phyloP scores from a whole-genome alignment of 2,888 invertebrate species.

The Hypselothyrea guttata region DNA sequence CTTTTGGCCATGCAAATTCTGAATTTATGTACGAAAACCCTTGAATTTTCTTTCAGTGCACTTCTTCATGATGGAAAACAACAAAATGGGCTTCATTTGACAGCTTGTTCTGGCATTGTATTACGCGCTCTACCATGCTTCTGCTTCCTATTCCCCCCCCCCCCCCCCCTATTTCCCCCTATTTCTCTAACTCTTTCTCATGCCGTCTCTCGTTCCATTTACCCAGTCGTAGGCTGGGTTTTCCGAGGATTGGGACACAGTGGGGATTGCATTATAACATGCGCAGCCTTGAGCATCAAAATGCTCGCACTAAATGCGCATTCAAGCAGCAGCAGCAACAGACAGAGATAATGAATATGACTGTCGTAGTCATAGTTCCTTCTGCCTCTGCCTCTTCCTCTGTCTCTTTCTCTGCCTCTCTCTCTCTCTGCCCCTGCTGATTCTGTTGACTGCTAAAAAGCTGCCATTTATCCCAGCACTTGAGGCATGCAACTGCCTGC shows the following conservation, averaged over 20 bases:
- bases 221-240: conserved; percentile 1
- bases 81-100: conserved; percentile 74
- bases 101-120: conserved; percentile 73
- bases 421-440: too few species aligned
- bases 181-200: background rate
- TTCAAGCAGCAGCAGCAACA: conserved; percentile 33
- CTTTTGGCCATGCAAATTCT: too few species aligned
- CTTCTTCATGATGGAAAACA: conserved; percentile 30
- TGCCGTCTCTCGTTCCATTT: background rate
- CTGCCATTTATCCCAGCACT: conserved; percentile 61
- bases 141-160: too few species aligned
- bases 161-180: too few species aligned
- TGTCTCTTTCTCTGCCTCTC: conserved; percentile 7
- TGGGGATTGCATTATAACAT: conserved; percentile 31
- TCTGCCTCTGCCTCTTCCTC: background rate
- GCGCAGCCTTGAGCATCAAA: conserved; percentile 46
- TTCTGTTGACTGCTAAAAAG: conserved; percentile 8
- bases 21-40: too few species aligned
- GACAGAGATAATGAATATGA: conserved; percentile 61
- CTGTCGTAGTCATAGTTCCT: conserved; percentile 21
- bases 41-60: conserved; percentile 1
- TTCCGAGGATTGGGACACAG: conserved; percentile 15
- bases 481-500: conserved; percentile 23
- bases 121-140: conserved; percentile 21
- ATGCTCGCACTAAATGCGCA: conserved; percentile 63